A percentile compares a stretch with the other conserved stretches of the same genome.
Evolutionary conservation across 2,888 invertebrate genomes (phyloP).

Genomic region (Perithous albicinctus): DNA sequence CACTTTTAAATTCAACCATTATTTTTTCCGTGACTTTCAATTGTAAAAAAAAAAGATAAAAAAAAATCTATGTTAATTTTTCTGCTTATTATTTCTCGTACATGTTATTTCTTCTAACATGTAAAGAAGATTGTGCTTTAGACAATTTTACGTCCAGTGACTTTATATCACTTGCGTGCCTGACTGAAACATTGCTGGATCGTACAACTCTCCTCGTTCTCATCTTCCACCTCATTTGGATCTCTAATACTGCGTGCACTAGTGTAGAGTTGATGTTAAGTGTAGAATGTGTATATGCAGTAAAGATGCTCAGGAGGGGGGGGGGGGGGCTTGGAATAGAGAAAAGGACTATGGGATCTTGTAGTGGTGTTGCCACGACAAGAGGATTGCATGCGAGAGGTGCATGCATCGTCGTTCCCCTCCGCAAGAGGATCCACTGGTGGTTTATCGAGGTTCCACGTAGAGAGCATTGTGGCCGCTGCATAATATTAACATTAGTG

Average conservation of each 20-base stretch:
- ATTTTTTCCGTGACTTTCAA: too few species aligned
- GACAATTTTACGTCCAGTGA: conserved; percentile 21
- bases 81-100: too few species aligned
- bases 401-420: conserved; percentile 79
- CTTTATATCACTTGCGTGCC: conserved; percentile 29
- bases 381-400: conserved; percentile 80
- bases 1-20: too few species aligned
- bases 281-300: conserved; percentile 22
- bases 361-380: conserved; percentile 68
- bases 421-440: conserved; percentile 70
- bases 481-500: conserved; percentile 84
- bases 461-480: conserved; percentile 81
- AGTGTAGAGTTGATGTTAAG: not conserved
- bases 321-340: not conserved
- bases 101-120: not conserved
- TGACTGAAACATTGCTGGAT: conserved; percentile 32
- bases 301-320: too few species aligned
- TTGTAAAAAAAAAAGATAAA: too few species aligned
- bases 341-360: conserved; percentile 20
- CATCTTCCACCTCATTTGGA: conserved; percentile 35
- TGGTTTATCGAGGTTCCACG: conserved; percentile 80
- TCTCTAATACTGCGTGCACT: conserved; percentile 25
- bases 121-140: too few species aligned
- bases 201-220: conserved; percentile 33
- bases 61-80: too few species aligned